Percentiles rank a stretch among this genome's conserved stretches.
Conservation (phyloP, 2,888 invertebrate genomes). For the Liodrosophila aerea region DNA sequence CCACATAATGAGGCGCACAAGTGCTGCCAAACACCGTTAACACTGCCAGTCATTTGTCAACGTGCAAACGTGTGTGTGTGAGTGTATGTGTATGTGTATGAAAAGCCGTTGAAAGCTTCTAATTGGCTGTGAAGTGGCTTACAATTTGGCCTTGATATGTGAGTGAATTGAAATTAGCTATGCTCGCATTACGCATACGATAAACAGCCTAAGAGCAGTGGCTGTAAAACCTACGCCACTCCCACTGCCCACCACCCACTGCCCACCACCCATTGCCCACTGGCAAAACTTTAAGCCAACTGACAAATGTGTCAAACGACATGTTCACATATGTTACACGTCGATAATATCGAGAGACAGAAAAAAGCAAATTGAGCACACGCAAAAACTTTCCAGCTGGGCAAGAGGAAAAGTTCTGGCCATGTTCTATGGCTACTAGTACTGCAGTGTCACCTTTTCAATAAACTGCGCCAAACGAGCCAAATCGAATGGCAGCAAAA, state of each 20-base stretch:
- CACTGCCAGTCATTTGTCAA: constrained; percentile 75
- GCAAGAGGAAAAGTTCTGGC: constrained; percentile 58
- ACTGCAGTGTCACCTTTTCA: constrained; percentile 76
- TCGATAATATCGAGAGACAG: constrained; percentile 69
- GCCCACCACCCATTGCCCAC: background rate
- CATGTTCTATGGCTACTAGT: constrained; percentile 31
- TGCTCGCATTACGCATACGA: constrained; percentile 8
- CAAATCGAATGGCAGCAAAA: constrained; percentile 31
- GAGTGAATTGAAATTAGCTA: constrained; percentile 45
- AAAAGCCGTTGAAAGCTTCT: constrained; percentile 68
- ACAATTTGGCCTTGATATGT: constrained; percentile 50
- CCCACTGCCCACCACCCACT: background rate
- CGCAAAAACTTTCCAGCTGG: constrained; percentile 47
- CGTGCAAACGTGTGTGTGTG: constrained; percentile 26
- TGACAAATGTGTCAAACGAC: constrained; percentile 79
- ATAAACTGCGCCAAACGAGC: constrained; percentile 68
- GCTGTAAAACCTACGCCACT: constrained; percentile 25
- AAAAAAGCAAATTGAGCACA: constrained; percentile 19
- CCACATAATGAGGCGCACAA: constrained; percentile 79
- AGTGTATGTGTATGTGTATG: constrained; percentile 13
- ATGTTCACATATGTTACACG: constrained; percentile 73
- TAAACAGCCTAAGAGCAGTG: constrained; percentile 6
- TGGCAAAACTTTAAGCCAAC: constrained; percentile 61
- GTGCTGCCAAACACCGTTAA: constrained; percentile 77
- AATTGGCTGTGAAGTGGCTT: constrained; percentile 72